phyloP scores from a whole-genome alignment of 2,113 vertebrate genomes.

The Calyptomena viridis region DNA sequence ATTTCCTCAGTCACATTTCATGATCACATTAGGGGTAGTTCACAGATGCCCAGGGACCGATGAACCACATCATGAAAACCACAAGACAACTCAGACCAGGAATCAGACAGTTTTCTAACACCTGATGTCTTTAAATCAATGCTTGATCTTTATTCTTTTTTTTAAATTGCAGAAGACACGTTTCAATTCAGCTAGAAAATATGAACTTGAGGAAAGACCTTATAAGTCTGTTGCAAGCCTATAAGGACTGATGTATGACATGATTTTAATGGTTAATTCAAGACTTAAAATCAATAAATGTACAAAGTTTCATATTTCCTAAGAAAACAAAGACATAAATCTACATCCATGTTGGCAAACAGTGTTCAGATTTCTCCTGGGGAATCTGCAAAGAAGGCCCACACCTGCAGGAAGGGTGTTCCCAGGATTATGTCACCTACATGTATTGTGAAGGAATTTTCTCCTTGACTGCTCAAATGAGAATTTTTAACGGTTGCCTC shows the following conservation, averaged over 20 bases:
- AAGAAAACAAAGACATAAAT: not conserved
- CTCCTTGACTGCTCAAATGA: not conserved
- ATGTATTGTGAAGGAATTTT: not conserved
- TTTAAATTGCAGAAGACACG: not conserved
- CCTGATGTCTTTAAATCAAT: not conserved
- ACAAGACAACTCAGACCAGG: not conserved
- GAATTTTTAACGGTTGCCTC: not conserved
- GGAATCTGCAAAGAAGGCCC: not conserved
- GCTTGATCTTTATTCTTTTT: not conserved
- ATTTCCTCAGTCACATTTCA: conserved; percentile 29
- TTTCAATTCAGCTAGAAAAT: not conserved
- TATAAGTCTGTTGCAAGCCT: not conserved
- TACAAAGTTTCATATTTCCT: not conserved
- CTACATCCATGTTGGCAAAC: not conserved
- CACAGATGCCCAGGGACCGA: not conserved
- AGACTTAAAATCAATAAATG: not conserved
- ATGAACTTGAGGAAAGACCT: not conserved
- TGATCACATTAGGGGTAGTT: not conserved
- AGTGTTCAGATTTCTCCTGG: not conserved
- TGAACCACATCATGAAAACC: not conserved
- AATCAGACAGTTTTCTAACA: not conserved
- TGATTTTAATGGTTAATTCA: not conserved
- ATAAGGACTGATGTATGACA: not conserved
- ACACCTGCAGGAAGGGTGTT: not conserved
- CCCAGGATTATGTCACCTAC: not conserved